These are phyloP conservation scores for Pristionchus pacificus DNA, from an alignment of 1,140 invertebrate species.

Conservation along the genomic window DNA sequence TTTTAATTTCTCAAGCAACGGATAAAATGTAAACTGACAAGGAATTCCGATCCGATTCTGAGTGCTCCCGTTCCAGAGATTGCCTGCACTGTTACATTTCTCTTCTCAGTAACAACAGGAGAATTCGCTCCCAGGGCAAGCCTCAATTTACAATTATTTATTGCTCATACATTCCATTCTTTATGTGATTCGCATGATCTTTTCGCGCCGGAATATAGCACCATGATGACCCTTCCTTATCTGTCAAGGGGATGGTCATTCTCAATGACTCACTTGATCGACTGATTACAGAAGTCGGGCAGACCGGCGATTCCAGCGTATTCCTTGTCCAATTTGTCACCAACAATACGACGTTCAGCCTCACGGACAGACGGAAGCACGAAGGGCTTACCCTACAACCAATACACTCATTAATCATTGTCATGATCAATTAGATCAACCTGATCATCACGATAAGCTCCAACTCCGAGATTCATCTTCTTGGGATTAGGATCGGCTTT, in stretches of 20 bases:
- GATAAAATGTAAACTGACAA: slow-evolving; percentile 83
- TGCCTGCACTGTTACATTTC: slow-evolving; percentile 77
- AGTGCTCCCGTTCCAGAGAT: slow-evolving; percentile 97
- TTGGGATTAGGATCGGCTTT: slow-evolving; percentile 87
- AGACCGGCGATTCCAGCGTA: slow-evolving; percentile 85
- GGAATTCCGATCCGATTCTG: slow-evolving; percentile 81
- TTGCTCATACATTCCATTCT: background rate
- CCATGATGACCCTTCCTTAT: too few species aligned
- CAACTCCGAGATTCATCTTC: slow-evolving; percentile 95
- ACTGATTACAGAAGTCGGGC: slow-evolving; percentile 59
- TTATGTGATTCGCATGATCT: slow-evolving; percentile 60
- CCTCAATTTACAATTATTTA: background rate
- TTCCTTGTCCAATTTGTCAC: slow-evolving; percentile 82
- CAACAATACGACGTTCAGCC: slow-evolving; percentile 74
- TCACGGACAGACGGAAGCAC: slow-evolving; percentile 59
- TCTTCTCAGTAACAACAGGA: slow-evolving; percentile 69
- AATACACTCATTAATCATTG: too few species aligned
- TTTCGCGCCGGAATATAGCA: too few species aligned
- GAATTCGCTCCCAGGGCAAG: slow-evolving; percentile 84
- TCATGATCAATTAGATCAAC: too few species aligned
- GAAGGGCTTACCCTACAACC: slow-evolving; percentile 47
- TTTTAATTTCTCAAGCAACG: background rate
- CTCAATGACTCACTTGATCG: slow-evolving; percentile 64
- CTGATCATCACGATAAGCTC: slow-evolving; percentile 94
- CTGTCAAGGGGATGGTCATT: too few species aligned